phyloP scores from a whole-genome alignment of 2,888 invertebrate genomes.

The Microctonus brassicae region DNA sequence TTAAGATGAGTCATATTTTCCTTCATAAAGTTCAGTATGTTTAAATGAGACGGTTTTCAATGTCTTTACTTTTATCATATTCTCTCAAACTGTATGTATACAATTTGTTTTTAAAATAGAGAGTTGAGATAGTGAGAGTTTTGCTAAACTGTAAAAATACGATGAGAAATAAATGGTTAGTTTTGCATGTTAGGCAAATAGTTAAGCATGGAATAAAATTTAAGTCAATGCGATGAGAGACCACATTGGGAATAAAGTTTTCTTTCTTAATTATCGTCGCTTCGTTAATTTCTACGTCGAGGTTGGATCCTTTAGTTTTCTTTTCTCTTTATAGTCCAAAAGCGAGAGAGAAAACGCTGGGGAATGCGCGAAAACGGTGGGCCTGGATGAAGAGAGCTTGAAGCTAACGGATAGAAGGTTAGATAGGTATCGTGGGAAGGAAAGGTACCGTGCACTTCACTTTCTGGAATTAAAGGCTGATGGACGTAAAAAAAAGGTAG shows the following conservation, averaged over 20 bases:
- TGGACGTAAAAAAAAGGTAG: constrained; percentile 40
- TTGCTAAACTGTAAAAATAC: too few species aligned
- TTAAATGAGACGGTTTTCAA: background rate
- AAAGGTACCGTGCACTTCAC: constrained; percentile 35
- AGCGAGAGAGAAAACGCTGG: background rate
- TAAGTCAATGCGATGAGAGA: background rate
- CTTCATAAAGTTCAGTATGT: constrained; percentile 5
- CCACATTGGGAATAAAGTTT: constrained; percentile 45
- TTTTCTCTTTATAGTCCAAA: constrained; percentile 17
- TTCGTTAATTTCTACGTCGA: constrained; percentile 54
- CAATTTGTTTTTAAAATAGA: too few species aligned
- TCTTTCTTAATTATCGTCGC: constrained; percentile 55
- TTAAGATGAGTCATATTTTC: background rate
- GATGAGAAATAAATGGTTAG: too few species aligned
- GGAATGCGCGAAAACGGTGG: background rate
- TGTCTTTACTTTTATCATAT: background rate
- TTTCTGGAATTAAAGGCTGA: constrained; percentile 53
- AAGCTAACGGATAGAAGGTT: constrained; percentile 9
- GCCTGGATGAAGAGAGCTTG: constrained; percentile 15
- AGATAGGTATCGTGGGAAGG: constrained; percentile 28
- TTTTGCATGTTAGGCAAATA: too few species aligned
- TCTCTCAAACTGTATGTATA: too few species aligned
- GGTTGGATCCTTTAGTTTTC: constrained; percentile 39
- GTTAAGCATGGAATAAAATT: background rate
- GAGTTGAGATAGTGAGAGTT: too few species aligned